Conservation (phyloP, 2,888 invertebrate genomes). For the Eledona agricola region DNA sequence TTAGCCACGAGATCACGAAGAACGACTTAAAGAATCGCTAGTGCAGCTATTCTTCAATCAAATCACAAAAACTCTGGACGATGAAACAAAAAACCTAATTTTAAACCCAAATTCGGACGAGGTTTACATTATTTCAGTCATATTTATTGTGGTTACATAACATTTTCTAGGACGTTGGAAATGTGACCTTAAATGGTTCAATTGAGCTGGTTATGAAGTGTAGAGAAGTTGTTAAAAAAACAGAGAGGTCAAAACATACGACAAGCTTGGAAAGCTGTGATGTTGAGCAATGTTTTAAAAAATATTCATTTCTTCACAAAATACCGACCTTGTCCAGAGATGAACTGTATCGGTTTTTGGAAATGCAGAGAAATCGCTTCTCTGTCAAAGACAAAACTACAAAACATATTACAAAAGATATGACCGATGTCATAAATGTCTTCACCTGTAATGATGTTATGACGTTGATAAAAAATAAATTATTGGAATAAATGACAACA, state of each 20-base stretch:
- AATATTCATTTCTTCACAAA: constrained; percentile 39
- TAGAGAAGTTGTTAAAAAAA: constrained; percentile 34
- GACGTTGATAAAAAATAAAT: constrained; percentile 59
- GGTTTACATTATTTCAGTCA: constrained; percentile 37
- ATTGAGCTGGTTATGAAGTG: constrained; percentile 40
- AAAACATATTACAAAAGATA: constrained; percentile 47
- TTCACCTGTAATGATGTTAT: constrained; percentile 72
- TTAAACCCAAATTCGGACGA: constrained; percentile 76
- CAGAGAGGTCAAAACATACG: background rate
- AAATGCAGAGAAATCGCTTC: constrained; percentile 48
- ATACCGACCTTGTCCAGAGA: constrained; percentile 41
- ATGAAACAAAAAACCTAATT: constrained; percentile 63
- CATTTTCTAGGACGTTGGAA: constrained; percentile 39
- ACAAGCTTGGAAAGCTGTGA: background rate
- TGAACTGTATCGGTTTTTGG: constrained; percentile 48
- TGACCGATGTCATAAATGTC: constrained; percentile 69
- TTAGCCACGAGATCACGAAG: constrained; percentile 63
- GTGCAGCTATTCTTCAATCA: constrained; percentile 73
- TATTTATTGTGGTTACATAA: background rate
- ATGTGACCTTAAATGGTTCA: constrained; percentile 23
- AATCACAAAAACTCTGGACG: constrained; percentile 67
- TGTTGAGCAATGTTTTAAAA: background rate
- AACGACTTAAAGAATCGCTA: constrained; percentile 71
- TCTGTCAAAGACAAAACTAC: background rate
- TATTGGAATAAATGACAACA: constrained; percentile 34